Percentiles rank a stretch among this genome's conserved stretches.
These are phyloP conservation scores for Drosophila simulans DNA, from an alignment of 1,140 invertebrate genomes.

Conservation along the genomic window DNA sequence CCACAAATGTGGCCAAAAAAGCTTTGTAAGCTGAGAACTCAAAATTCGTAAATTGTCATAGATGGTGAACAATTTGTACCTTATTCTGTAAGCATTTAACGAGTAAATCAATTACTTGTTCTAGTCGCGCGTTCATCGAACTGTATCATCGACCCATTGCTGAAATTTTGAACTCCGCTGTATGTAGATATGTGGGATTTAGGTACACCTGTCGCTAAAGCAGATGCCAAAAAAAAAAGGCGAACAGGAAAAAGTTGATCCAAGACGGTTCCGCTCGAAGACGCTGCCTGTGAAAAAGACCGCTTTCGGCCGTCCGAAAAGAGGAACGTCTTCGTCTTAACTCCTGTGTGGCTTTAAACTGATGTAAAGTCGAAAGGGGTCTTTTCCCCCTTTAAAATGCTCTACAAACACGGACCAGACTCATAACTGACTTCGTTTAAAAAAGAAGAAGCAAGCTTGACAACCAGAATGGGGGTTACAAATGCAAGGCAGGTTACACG, in stretches of 20 bases:
- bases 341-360: constrained; percentile 6
- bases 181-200: constrained; percentile 4
- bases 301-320: constrained; percentile 1
- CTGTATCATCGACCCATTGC: background rate
- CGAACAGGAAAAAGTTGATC: constrained; percentile 16
- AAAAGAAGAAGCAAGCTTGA: background rate
- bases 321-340: constrained; percentile 9
- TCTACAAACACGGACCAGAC: background rate
- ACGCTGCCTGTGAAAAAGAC: constrained; percentile 61
- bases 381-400: background rate
- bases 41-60: too few relatives aligned
- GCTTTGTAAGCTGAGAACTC: background rate
- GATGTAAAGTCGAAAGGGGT: background rate
- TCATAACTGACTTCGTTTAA: background rate
- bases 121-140: too few relatives aligned
- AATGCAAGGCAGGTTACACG: constrained; percentile 6
- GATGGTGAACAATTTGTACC: too few relatives aligned
- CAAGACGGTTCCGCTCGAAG: constrained; percentile 60
- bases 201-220: constrained; percentile 14
- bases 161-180: background rate
- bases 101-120: too few relatives aligned
- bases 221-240: constrained; percentile 14
- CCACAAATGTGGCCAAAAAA: constrained; percentile 3
- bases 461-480: constrained; percentile 4
- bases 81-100: too few relatives aligned